Base-by-base conservation (phyloP, 2,797 vertebrate species). In the Sebastes cheni region DNA sequence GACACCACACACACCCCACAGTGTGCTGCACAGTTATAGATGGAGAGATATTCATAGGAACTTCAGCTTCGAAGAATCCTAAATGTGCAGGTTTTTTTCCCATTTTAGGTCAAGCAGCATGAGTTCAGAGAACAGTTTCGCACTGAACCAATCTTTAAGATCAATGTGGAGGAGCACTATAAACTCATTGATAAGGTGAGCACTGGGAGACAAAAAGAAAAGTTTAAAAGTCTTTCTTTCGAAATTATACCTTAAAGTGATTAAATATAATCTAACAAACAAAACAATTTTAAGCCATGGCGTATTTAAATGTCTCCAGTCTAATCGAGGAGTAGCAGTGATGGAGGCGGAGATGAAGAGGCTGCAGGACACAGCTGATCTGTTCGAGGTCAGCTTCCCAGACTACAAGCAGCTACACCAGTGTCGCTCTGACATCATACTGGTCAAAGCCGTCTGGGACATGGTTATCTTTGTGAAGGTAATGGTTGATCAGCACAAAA, bases 81-180 rank as follows among this genome's bases (percentile, higher is more conserved):
- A 3, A 78, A 66, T 84, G 32, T 76, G 55, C 22, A 22, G 8
- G 52, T 11, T 42, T 77, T 77, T 20, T 36, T 46, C 5, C 8
- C 18, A 85, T 94, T 95, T 90, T 81, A 96, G 94, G 92, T 97
- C 79, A 96, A 96, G 85, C 95, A 96, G 83, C 88, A 95, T 74
- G 94, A 96, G 56, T 96, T 97, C 91, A 95, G 96, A 93, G 97
- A 97, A 70, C 89, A 86, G 62, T 97, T 97, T 90, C 91, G 91
- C 60, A 92, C 91, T 14, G 96, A 96, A 83, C 66, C 90, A 20
- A 92, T 96, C 85, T 96, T 96, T 90, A 94, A 67, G 59, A 94
- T 94, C 84, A 90, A 78, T 81, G 87, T 91, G 86, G 80, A 94
- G 74, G 91, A 95, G 80, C 92, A 93, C 42, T 97, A 96, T 88